Evolutionary conservation across 2,797 vertebrate genomes (phyloP).

Genomic region (Enteromius unitaeniatus): DNA sequence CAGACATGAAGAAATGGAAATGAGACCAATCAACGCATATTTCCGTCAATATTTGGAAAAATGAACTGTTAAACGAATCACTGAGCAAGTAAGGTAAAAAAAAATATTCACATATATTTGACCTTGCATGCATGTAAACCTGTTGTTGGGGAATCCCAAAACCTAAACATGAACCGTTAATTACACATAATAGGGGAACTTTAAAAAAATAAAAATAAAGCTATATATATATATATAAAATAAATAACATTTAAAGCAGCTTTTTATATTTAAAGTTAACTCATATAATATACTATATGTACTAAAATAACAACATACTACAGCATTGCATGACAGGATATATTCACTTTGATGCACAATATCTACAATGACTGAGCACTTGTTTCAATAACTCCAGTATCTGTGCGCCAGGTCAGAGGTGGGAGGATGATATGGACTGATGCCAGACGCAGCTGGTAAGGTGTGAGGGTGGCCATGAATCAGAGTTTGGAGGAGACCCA

Average conservation of each 20-base stretch:
- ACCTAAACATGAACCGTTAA: no score
- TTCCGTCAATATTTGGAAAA: no score
- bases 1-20: no score
- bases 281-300: background rate
- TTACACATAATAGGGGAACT: no score
- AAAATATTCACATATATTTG: background rate
- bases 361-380: background rate
- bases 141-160: no score
- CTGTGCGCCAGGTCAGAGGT: background rate
- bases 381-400: background rate
- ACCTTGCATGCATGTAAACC: no score
- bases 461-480: conserved; percentile 48
- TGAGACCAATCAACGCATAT: no score
- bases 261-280: background rate
- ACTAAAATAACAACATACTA: background rate
- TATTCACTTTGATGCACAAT: background rate
- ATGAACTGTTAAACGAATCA: no score
- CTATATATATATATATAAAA: background rate
- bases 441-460: conserved; percentile 42
- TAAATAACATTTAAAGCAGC: background rate
- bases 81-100: background rate
- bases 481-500: conserved; percentile 44
- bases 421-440: conserved; percentile 1
- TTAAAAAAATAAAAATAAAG: no score
- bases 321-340: background rate